These are phyloP conservation scores for Drosophila albomicans DNA, from an alignment of 1,140 invertebrate genomes.

Conservation along the genomic window DNA sequence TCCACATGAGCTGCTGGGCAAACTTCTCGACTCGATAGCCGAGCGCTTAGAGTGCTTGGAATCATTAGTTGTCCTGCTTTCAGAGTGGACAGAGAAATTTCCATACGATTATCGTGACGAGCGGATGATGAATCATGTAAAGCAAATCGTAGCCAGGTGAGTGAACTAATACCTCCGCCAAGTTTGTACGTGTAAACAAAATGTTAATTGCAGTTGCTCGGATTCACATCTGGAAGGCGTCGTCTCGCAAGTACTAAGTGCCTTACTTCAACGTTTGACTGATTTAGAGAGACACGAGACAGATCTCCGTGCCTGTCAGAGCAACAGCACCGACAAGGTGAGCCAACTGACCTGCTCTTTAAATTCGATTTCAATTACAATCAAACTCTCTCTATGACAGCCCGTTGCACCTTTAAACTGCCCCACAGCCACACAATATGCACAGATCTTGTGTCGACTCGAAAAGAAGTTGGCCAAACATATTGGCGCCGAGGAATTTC, in stretches of 20 bases:
- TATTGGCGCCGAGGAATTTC: slow-evolving; percentile 83
- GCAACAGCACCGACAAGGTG: slow-evolving; percentile 69
- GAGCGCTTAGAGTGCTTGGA: slow-evolving; percentile 73
- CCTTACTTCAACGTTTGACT: slow-evolving; percentile 85
- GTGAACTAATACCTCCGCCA: background rate
- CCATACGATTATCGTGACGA: slow-evolving; percentile 89
- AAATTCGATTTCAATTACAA: too few species aligned
- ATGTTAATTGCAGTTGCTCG: slow-evolving; percentile 70
- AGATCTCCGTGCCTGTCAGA: slow-evolving; percentile 82
- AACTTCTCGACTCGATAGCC: slow-evolving; percentile 78
- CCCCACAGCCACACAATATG: slow-evolving; percentile 80
- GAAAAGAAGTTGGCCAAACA: slow-evolving; percentile 84
- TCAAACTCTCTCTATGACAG: background rate
- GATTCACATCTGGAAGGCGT: slow-evolving; percentile 80
- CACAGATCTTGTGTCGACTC: slow-evolving; percentile 81
- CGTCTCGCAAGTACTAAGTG: slow-evolving; percentile 84
- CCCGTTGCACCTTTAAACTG: slow-evolving; percentile 54
- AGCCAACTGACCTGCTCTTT: background rate
- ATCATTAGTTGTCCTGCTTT: slow-evolving; percentile 78
- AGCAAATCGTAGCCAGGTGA: slow-evolving; percentile 85
- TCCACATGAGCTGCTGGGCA: slow-evolving; percentile 81
- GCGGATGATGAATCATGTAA: slow-evolving; percentile 87
- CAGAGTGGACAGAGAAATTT: slow-evolving; percentile 86
- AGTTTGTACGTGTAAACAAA: background rate
- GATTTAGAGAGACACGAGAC: slow-evolving; percentile 84